phyloP scores from a whole-genome alignment of 2,797 vertebrate genomes.

The Chanos chanos region DNA sequence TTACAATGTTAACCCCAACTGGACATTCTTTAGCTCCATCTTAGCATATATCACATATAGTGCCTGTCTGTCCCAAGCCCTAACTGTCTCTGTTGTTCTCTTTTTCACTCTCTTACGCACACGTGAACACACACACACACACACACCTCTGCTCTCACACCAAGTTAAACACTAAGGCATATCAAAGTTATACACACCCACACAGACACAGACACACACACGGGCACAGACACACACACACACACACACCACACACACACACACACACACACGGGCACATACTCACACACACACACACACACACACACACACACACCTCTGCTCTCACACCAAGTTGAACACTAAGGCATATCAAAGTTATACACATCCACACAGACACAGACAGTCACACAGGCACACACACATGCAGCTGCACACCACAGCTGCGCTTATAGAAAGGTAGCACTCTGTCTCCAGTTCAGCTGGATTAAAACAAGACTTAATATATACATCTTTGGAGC shows the following conservation, averaged over 20 bases:
- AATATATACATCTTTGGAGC: background rate
- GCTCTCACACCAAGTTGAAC: too few relatives aligned
- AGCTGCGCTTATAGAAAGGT: background rate
- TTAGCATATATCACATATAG: constrained; percentile 53
- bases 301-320: background rate
- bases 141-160: constrained; percentile 7
- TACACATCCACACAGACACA: background rate
- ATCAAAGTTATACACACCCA: too few relatives aligned
- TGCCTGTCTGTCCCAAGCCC: constrained; percentile 8
- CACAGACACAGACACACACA: too few relatives aligned
- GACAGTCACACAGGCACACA: background rate
- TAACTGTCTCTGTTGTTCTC: background rate
- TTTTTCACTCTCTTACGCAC: background rate
- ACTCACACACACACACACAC: background rate
- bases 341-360: too few relatives aligned
- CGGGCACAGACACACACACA: background rate
- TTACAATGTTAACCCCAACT: constrained; percentile 70
- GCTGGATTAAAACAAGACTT: background rate
- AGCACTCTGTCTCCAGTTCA: background rate
- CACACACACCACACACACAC: too few relatives aligned
- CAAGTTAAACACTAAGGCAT: background rate
- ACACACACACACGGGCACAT: background rate
- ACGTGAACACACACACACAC: constrained; percentile 6
- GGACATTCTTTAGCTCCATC: constrained; percentile 54
- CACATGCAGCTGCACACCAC: background rate